Base-by-base conservation (phyloP, 2,888 invertebrate species). In the Drosophila trichaetosa region DNA sequence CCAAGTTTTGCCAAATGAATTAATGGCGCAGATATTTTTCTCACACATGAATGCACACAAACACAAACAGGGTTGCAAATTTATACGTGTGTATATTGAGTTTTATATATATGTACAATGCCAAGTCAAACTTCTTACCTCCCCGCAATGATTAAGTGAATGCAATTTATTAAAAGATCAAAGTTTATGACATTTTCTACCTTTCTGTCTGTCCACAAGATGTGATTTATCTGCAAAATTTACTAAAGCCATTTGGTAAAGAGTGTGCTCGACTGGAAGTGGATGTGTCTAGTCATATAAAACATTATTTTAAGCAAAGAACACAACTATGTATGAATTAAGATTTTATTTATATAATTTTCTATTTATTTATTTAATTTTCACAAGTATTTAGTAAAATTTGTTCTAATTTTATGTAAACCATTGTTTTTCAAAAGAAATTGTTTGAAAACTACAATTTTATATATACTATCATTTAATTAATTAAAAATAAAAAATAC, bases 141-240 rank as follows among this genome's bases (percentile, higher is more conserved):
- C 57, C 66, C 68, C 71, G 64, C 51, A 66, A 77, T 89, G 89
- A 87, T 85, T 82, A 85, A 89, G 73, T 67, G 62, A 53, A 31
- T 61, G 69, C 71, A 66, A 87, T 87, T 87, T 87, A 85, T 89
- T 81, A 84, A 67, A 58, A 86, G 84, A 88, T 88, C 84, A 82
- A 86, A 80, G 72, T 84, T 88, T 86, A 78, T 73, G 65, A 72
- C 72, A 64, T 58, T 53, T 31, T 31, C 57, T 59, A 70, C 53
- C 52, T 66, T 31, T 54, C 8, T 31, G n/a, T 56, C 52, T 60
- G 24, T 40, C 49, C 48, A 57, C 52, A 16, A 34, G 29, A 57
- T 67, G 64, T 76, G 73, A 76, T 74, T 73, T 79, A 79, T 72
- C 56, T 51, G 48, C 11, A 33, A 27, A 49, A 63, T 62, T 11